These are phyloP conservation scores for Sphenodon punctatus DNA, from an alignment of 2,797 vertebrate genomes.

Conservation along the genomic window DNA sequence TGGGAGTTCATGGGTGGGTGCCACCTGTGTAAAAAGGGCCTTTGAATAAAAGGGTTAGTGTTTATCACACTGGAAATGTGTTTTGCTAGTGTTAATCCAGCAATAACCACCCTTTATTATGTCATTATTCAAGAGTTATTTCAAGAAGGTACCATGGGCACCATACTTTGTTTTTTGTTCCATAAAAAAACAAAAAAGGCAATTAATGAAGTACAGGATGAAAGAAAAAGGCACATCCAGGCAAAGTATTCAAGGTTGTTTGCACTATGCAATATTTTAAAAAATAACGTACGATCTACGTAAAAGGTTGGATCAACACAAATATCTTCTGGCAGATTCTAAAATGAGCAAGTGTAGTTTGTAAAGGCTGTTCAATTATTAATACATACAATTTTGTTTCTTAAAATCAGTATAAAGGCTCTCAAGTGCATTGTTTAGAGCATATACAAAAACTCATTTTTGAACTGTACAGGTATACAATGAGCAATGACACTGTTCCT, in stretches of 20 bases:
- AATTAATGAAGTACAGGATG: slow-evolving; percentile 54
- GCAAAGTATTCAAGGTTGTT: slow-evolving; percentile 50
- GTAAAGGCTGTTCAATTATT: slow-evolving; percentile 12
- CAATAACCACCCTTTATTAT: slow-evolving; percentile 24
- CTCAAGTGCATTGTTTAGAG: slow-evolving; percentile 5
- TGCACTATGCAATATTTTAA: slow-evolving; percentile 34
- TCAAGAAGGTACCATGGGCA: slow-evolving; percentile 66
- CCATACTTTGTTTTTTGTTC: slow-evolving; percentile 63
- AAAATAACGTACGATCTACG: slow-evolving; percentile 31
- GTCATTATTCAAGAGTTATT: slow-evolving; percentile 34
- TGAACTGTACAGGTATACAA: slow-evolving; percentile 45
- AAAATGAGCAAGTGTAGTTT: slow-evolving; percentile 15
- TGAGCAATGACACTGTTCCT: slow-evolving; percentile 9
- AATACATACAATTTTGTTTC: not conserved
- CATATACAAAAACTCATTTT: slow-evolving; percentile 12
- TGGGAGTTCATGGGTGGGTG: no score
- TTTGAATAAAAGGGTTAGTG: slow-evolving; percentile 39
- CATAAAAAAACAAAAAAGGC: slow-evolving; percentile 44
- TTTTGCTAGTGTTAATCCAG: slow-evolving; percentile 42
- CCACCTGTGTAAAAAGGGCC: no score
- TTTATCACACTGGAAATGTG: slow-evolving; percentile 1
- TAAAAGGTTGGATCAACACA: slow-evolving; percentile 7
- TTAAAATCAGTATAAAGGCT: slow-evolving; percentile 46
- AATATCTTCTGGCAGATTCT: slow-evolving; percentile 2
- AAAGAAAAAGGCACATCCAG: slow-evolving; percentile 78